Evolutionary conservation across 1,140 invertebrate species (phyloP).

Genomic region (Sesamia nonagrioides): DNA sequence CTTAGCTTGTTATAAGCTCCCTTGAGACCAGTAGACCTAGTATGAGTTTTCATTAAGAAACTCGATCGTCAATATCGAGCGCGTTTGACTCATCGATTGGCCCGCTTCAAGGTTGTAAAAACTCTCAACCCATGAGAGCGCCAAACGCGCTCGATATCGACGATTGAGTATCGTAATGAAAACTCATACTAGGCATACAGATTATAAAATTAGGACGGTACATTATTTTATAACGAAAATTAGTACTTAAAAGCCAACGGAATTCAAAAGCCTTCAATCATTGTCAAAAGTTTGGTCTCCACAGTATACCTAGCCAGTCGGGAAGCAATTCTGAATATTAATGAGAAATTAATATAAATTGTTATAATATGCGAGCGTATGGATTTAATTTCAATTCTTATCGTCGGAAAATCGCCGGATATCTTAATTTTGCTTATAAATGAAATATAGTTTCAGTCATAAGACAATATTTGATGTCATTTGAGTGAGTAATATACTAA

Average conservation of each 20-base stretch:
- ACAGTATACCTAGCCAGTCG: background rate
- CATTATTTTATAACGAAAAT: background rate
- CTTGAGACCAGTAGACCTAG: too few relatives aligned
- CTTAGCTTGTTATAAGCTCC: too few relatives aligned
- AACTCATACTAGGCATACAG: too few relatives aligned
- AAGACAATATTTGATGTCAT: background rate
- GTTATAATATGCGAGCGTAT: constrained; percentile 23
- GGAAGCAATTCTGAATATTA: constrained; percentile 14
- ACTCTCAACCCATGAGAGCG: too few relatives aligned
- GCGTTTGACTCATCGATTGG: too few relatives aligned
- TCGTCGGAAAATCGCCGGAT: background rate
- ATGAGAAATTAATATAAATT: constrained; percentile 44
- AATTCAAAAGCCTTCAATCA: constrained; percentile 24
- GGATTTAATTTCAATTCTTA: constrained; percentile 24
- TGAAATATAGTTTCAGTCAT: constrained; percentile 13
- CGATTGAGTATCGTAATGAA: too few relatives aligned
- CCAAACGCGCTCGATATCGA: too few relatives aligned
- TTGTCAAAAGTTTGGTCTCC: constrained; percentile 21
- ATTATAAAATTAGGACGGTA: constrained; percentile 6
- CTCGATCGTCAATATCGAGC: too few relatives aligned
- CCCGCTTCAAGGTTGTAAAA: too few relatives aligned
- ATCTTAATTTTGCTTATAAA: constrained; percentile 6
- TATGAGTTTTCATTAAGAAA: too few relatives aligned
- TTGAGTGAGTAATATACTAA: background rate
- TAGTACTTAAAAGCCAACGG: background rate